Evolutionary conservation across 2,888 invertebrate genomes (phyloP), one percentile per base, ranked within the genome.

Genomic region (Podotricha telesiphe): DNA sequence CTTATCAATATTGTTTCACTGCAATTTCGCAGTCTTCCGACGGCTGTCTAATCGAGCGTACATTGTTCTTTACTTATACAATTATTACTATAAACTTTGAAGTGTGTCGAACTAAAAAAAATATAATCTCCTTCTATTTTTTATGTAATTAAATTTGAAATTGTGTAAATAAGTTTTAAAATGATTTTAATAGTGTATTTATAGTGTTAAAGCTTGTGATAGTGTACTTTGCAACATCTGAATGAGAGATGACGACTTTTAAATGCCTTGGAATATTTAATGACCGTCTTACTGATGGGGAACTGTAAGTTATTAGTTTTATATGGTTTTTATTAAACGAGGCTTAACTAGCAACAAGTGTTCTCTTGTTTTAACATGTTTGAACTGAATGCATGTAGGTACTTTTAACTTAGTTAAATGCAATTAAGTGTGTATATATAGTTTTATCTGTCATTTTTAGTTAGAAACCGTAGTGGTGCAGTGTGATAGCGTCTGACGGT

Each of bases 1-100:
- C 85, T 91, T 92, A 91, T 91, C 91, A 89, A 90, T 88, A 87
- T 81, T 82, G 84, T 83, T 86, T 83, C 83, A 79, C 82, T 84
- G 82, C 82, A 77, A 80, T 79, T 76, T 75, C 81, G 82, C 85
- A 91, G 91, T 91, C 80, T 80, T 74, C 75, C 77, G 77, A 79
- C 82, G 82, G 76, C 80, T 81, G 84, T 80, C 85, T 77, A 76
- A 78, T 80, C 77, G 86, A 72, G 73, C 85, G 84, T 79, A 76
- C 86, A 59, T 28, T 45, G 59, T 73, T 55, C 71, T 69, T 37
- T 47, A 7, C 13, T 47, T 19, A 34, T 15, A 34, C 48, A 15
- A 34, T 62, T 62, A 62, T 28, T 37, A 37, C 10, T 28, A 28
- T 28, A 28, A 37, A 37, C 6, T 28, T 37, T 10, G 6, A 37